Evolutionary conservation across 2,797 vertebrate species (phyloP).

Genomic region (Tolypeutes matacus): DNA sequence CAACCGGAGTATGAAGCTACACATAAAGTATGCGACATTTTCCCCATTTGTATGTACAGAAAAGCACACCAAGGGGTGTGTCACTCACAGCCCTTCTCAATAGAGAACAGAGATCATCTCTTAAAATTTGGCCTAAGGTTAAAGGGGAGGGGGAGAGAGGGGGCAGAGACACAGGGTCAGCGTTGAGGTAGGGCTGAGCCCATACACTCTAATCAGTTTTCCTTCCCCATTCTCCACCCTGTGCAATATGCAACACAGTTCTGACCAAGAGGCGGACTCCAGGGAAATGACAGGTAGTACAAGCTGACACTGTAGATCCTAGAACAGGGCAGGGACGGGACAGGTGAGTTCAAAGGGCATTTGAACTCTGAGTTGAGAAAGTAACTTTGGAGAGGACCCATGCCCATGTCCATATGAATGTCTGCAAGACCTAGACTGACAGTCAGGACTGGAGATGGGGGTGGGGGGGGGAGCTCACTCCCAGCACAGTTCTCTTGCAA

Average conservation of each 20-base stretch:
- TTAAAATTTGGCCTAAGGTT: slow-evolving; percentile 66
- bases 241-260: neutral
- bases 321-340: neutral
- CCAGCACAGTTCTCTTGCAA: neutral
- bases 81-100: slow-evolving; percentile 55
- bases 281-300: slow-evolving; percentile 7
- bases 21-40: slow-evolving; percentile 67
- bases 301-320: neutral
- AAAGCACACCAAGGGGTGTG: slow-evolving; percentile 66
- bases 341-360: neutral
- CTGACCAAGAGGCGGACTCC: neutral
- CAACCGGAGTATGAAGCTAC: slow-evolving; percentile 67
- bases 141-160: neutral
- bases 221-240: neutral
- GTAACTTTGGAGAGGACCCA: neutral
- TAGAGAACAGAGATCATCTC: slow-evolving; percentile 73
- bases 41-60: slow-evolving; percentile 46
- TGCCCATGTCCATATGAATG: neutral
- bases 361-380: neutral
- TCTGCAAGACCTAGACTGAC: neutral
- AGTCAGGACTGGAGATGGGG: neutral
- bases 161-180: slow-evolving; percentile 39
- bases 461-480: neutral
- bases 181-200: slow-evolving; percentile 41
- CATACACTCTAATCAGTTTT: slow-evolving; percentile 24